Evolutionary conservation across 2,113 vertebrate species (phyloP), one percentile per base, ranked within the genome.

Genomic region (Cyprinus carpio): DNA sequence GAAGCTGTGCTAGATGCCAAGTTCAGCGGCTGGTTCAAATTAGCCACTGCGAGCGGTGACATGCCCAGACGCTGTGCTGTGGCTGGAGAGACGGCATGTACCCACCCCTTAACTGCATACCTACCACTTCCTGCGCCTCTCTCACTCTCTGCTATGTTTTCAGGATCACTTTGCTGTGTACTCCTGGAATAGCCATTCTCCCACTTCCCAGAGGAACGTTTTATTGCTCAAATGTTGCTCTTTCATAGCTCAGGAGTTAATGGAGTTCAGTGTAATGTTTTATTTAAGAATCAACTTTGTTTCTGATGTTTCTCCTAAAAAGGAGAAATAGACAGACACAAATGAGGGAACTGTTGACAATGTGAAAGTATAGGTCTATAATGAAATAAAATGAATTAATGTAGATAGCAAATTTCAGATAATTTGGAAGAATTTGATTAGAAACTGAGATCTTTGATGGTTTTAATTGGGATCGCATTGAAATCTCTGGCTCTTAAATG

Each of bases 1-100:
- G 90, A 91, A 93, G 91, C 91, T 86, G 89, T 81, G 67, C 87
- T 88, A 87, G 84, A 91, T 93, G 92, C 93, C 92, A 94, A 94
- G 89, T 91, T 86, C 37, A 85, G 90, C 90, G 92, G 90, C 92
- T 94, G 93, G 91, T 93, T 93, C 92, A 92, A 94, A 94, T 94
- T 93, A 94, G 92, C 90, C 93, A 88, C 89, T 88, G 92, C 91
- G 90, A 92, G 93, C 90, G 88, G 90, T 87, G 92, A 94, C 94
- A 94, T 92, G 93, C 93, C 92, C 91, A 86, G 90, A 91, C 91
- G 85, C 92, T 88, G 90, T 86, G 82, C 89, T 91, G 91, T 81
- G 91, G 92, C 90, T 92, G 69, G 43, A 62, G 67, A 84, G n/a
- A 75, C 15, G 62, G 65, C 75, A 82, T 89, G 83, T 87, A 92